A percentile compares a stretch with the other conserved stretches of the same genome.
These are phyloP conservation scores for Chiloscyllium punctatum DNA, from an alignment of 2,797 vertebrate species.

Conservation along the genomic window DNA sequence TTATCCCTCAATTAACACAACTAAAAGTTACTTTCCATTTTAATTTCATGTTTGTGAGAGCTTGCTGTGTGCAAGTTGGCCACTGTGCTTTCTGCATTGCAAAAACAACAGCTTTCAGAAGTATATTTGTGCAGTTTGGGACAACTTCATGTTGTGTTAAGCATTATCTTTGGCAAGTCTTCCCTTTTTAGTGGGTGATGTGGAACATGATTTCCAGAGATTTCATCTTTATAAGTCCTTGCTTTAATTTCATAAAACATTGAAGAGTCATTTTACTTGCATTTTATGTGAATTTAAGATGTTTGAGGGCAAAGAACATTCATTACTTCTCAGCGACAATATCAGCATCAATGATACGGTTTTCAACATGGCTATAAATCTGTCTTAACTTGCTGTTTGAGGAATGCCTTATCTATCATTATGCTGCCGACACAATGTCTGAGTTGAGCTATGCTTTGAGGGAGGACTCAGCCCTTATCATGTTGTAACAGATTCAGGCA, in stretches of 20 bases:
- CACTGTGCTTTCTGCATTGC: background rate
- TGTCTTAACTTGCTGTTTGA: slow-evolving; percentile 4
- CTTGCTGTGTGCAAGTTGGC: background rate
- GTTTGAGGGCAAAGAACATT: background rate
- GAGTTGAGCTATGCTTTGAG: background rate
- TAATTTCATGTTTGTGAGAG: background rate
- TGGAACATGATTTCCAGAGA: background rate
- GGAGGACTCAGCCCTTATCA: slow-evolving; percentile 3
- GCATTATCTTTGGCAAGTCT: background rate
- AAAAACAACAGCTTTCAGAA: background rate
- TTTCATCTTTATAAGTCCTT: background rate
- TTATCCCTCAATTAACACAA: background rate
- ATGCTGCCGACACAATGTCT: slow-evolving; percentile 15
- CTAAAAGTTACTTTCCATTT: background rate
- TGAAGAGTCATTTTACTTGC: background rate
- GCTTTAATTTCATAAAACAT: background rate
- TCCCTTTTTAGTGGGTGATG: background rate
- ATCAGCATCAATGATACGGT: background rate
- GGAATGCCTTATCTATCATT: slow-evolving; percentile 33
- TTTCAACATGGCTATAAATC: background rate
- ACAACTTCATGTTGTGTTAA: background rate
- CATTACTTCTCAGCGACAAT: background rate
- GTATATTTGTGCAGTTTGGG: background rate
- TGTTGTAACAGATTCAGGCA: slow-evolving; percentile 45
- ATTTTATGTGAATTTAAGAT: background rate